phyloP scores from a whole-genome alignment of 2,113 vertebrate species.

The Spermophilus dauricus region DNA sequence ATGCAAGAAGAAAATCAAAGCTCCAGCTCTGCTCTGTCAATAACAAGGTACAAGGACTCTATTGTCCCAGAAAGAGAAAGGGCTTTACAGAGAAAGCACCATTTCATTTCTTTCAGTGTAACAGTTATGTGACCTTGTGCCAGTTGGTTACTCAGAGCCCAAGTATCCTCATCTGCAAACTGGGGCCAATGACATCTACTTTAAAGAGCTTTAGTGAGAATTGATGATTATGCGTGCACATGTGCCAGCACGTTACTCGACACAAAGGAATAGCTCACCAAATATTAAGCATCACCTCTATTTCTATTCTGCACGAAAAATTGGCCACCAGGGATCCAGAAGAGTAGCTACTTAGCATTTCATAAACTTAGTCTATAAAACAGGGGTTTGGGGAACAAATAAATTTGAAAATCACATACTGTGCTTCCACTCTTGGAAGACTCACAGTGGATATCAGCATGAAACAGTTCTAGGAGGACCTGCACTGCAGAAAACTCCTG shows the following conservation, averaged over 20 bases:
- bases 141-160: background rate
- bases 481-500: background rate
- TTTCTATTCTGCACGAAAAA: background rate
- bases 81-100: background rate
- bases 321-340: background rate
- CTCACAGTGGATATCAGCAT: background rate
- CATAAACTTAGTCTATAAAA: constrained; percentile 60
- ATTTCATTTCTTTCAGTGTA: constrained; percentile 3
- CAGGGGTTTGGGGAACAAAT: background rate
- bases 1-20: background rate
- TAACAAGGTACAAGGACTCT: background rate
- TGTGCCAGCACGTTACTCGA: background rate
- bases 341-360: constrained; percentile 29
- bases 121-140: background rate
- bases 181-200: background rate
- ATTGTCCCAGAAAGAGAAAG: background rate
- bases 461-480: background rate
- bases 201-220: constrained; percentile 34
- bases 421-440: background rate
- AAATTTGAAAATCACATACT: background rate
- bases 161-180: background rate
- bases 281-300: constrained; percentile 33
- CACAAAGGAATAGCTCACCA: constrained; percentile 49
- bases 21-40: background rate
- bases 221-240: background rate